Base-by-base conservation (phyloP, 2,797 vertebrate genomes). In the Microctenopoma lineatum region DNA sequence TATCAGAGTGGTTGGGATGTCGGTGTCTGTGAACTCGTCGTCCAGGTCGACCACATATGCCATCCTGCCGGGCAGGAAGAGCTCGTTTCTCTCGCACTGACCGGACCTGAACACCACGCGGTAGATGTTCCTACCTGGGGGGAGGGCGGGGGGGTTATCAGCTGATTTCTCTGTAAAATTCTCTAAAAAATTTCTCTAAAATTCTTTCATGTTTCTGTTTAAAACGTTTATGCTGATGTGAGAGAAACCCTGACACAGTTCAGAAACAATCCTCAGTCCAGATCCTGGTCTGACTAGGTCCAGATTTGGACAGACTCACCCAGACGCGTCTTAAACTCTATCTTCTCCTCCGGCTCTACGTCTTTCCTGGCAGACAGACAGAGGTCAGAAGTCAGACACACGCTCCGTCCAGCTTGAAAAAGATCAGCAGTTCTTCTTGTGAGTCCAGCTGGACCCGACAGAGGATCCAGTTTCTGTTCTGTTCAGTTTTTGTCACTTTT, bases 41-140 rank as follows among this genome's bases (percentile, higher is more conserved):
- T 99, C 98, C 83, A 99, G 90, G 75, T 99, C 98, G 0, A 99
- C 97, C 68, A 99, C 97, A 0, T 99, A 99, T 2, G 98, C 98
- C 98, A 98, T 99, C 36, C 97, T 89, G 1, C 98, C 98, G 0
- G 98, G 97, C 57, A 99, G 91, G 84, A 98, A 99, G 10, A 99
- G 93, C 92, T 99, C 98, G 1, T 99, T 99, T 25, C 98, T 88
- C 87, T 99, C 98, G 0, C 92, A 77, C 2, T 91, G 89, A 27
- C 97, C 97, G 2, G 88, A 90, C 79, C 96, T 95, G 87, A 99
- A 99, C 67, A 98, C 91, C 72, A 96, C 96, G 0, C 97, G 95
- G 88, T 98, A 99, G 61, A 97, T 92, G 60, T 97, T 99, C 59
- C 97, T 94, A 2, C 97, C 97, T 99, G 77, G 5, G 3, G 47